Conservation (phyloP, 2,888 invertebrate species). For the Matsumyia berberina region DNA sequence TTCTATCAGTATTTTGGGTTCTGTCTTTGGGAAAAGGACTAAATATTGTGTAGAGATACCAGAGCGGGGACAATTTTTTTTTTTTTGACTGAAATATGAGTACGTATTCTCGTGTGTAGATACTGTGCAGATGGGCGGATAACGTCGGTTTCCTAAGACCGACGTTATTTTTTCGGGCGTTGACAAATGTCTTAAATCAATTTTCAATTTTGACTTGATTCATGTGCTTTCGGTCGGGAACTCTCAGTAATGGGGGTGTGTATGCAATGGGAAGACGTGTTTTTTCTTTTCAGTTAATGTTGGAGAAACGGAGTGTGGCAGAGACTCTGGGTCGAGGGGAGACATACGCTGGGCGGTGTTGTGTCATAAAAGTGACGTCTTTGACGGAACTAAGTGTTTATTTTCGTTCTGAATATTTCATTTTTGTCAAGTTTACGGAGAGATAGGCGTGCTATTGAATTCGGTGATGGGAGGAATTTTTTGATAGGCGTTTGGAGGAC, state of each 20-base stretch:
- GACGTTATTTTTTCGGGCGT: slow-evolving; percentile 32
- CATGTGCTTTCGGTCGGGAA: slow-evolving; percentile 41
- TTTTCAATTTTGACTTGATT: slow-evolving; percentile 68
- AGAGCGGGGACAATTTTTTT: not conserved
- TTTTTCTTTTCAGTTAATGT: slow-evolving; percentile 29
- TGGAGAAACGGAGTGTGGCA: slow-evolving; percentile 13
- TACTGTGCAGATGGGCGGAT: slow-evolving; percentile 31
- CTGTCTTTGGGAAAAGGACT: slow-evolving; percentile 13
- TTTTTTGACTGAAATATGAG: slow-evolving; percentile 10
- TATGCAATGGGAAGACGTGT: slow-evolving; percentile 32
- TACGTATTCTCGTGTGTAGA: slow-evolving; percentile 3
- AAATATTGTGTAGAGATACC: slow-evolving; percentile 23
- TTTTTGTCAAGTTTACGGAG: slow-evolving; percentile 4
- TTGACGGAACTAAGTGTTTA: slow-evolving; percentile 30
- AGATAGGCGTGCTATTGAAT: not conserved
- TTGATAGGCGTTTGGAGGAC: not conserved
- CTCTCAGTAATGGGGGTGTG: slow-evolving; percentile 10
- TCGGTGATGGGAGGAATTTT: not conserved
- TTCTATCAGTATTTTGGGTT: slow-evolving; percentile 29
- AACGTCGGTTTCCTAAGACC: slow-evolving; percentile 9
- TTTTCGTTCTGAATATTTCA: slow-evolving; percentile 34
- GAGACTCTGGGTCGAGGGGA: not conserved
- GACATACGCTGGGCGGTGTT: slow-evolving; percentile 25
- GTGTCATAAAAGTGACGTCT: slow-evolving; percentile 28
- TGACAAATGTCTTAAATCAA: slow-evolving; percentile 71